phyloP scores from a whole-genome alignment of 1,140 invertebrate species.

The Atopsyche davidsoni region DNA sequence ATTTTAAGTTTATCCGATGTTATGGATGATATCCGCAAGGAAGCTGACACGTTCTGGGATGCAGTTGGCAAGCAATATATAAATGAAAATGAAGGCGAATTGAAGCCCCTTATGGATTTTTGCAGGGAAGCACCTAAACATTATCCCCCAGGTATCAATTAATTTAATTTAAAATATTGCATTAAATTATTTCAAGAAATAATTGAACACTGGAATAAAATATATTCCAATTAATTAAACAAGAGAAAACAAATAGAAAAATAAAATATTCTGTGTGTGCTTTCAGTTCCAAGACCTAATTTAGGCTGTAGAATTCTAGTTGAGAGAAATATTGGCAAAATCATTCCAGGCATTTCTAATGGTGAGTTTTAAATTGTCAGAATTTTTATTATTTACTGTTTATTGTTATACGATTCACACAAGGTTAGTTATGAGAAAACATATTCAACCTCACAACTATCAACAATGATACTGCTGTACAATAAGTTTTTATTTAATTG shows the following conservation, averaged over 20 bases:
- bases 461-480: too few relatives aligned
- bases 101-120: conserved; percentile 66
- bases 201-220: too few relatives aligned
- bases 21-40: conserved; percentile 53
- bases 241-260: neutral
- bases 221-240: too few relatives aligned
- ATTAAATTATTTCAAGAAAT: neutral
- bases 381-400: too few relatives aligned
- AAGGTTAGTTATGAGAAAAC: too few relatives aligned
- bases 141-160: conserved; percentile 58
- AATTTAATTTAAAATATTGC: neutral
- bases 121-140: conserved; percentile 52
- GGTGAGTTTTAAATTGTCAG: too few relatives aligned
- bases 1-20: conserved; percentile 56
- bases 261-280: neutral
- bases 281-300: conserved; percentile 61
- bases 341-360: conserved; percentile 57
- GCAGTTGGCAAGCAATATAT: conserved; percentile 62
- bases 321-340: conserved; percentile 62
- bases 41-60: conserved; percentile 59
- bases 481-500: too few relatives aligned
- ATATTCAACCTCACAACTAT: too few relatives aligned
- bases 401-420: too few relatives aligned
- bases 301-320: conserved; percentile 66
- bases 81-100: conserved; percentile 68